These are phyloP conservation scores for Pseudorhiza aurosa DNA, from an alignment of 30 jellyfish, hydroid and myxozoan species.

Conservation along the genomic window DNA sequence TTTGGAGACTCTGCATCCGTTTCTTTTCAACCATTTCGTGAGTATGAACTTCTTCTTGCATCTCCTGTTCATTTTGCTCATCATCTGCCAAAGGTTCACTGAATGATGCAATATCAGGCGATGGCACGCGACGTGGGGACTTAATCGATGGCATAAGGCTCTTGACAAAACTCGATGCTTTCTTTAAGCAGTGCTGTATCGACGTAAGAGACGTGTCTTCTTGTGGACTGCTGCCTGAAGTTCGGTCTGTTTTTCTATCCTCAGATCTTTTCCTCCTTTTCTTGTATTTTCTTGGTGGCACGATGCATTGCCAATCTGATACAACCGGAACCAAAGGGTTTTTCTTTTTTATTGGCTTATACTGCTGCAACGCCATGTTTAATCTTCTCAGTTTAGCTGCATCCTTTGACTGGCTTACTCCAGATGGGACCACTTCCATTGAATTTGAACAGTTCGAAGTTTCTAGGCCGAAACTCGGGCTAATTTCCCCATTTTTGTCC, in stretches of 20 bases:
- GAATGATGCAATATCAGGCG: not conserved
- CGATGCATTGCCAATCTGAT: conserved; percentile 21
- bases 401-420: not conserved
- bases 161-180: conserved; percentile 34
- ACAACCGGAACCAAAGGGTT: conserved; percentile 18
- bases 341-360: conserved; percentile 40
- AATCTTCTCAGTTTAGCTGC: conserved; percentile 6
- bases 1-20: too few relatives aligned
- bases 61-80: too few relatives aligned
- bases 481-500: too few relatives aligned
- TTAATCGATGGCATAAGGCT: conserved; percentile 33
- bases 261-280: conserved; percentile 3
- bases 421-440: too few relatives aligned
- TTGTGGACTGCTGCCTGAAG: not conserved
- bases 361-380: conserved; percentile 45
- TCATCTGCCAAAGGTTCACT: too few relatives aligned
- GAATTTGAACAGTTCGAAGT: too few relatives aligned
- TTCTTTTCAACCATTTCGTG: too few relatives aligned
- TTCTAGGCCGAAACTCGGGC: too few relatives aligned
- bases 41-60: too few relatives aligned
- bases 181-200: conserved; percentile 50
- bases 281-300: conserved; percentile 39
- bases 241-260: not conserved
- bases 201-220: conserved; percentile 33
- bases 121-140: conserved; percentile 6